These are phyloP conservation scores for Leptinotarsa texana DNA, from an alignment of 1,140 invertebrate species.

Conservation along the genomic window DNA sequence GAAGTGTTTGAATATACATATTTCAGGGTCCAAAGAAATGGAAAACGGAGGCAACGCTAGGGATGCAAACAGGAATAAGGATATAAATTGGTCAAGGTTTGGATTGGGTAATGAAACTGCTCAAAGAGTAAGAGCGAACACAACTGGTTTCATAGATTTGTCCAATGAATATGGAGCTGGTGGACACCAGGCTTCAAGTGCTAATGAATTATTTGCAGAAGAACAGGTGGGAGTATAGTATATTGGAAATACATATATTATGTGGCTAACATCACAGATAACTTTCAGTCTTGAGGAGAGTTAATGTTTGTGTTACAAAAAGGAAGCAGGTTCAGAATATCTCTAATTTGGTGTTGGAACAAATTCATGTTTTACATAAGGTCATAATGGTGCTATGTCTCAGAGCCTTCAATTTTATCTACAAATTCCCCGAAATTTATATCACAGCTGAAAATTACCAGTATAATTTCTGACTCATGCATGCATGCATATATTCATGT, in stretches of 20 bases:
- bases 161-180: conserved; percentile 74
- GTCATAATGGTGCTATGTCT: not conserved
- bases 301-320: not conserved
- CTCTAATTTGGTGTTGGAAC: not conserved
- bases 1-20: not conserved
- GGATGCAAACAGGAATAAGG: conserved; percentile 37
- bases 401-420: no score
- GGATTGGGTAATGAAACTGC: conserved; percentile 58
- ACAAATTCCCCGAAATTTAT: no score
- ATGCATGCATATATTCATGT: no score
- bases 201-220: conserved; percentile 86
- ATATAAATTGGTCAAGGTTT: conserved; percentile 63
- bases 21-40: conserved; percentile 5
- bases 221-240: conserved; percentile 67
- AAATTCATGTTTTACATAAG: no score
- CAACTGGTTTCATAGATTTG: conserved; percentile 70
- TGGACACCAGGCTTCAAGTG: conserved; percentile 79
- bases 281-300: not conserved
- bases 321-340: not conserved
- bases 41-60: conserved; percentile 27
- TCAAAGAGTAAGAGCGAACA: conserved; percentile 59
- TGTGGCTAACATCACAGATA: conserved; percentile 4
- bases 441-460: no score
- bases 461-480: no score
- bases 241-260: not conserved